Base-by-base conservation (phyloP, 2,113 vertebrate genomes). In the Verasper variegatus region DNA sequence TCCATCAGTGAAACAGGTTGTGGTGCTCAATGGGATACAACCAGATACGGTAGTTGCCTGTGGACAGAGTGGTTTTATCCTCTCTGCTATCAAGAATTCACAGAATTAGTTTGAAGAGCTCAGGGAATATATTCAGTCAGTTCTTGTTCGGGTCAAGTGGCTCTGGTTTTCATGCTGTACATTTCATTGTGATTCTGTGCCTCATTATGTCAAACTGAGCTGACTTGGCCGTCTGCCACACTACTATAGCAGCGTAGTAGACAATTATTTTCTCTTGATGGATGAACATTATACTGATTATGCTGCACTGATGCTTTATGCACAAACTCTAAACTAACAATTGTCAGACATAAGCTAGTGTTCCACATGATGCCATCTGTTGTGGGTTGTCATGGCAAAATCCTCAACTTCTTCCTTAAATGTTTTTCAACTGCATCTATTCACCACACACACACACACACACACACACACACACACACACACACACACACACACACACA, bases 391-490 rank as follows among this genome's bases (percentile, higher is more conserved):
- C 26, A 65, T 45, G 31, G 68, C 51, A 26, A 71, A 72, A 24
- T 27, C 68, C 24, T 72, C 24, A 61, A 52, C 72, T 62, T 62
- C 54, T 61, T 66, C 45, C 47, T 56, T 52, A 24, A 21, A 75
- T 59, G 63, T 64, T 57, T 51, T 61, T 71, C 21, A 62, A 68
- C n/a, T 45, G 2, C 5, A 57, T 42, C 67, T 73, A 81, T 66
- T 83, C 70, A 60, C 1, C 10, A n/a, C n/a, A n/a, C n/a, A n/a
- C n/a, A n/a, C n/a, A n/a, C n/a, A n/a, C n/a, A n/a, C n/a, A n/a
- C n/a, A n/a, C n/a, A n/a, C n/a, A n/a, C n/a, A n/a, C n/a, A n/a
- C n/a, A n/a, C n/a, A n/a, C n/a, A n/a, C n/a, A n/a, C n/a, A n/a
- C n/a, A n/a, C n/a, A n/a, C n/a, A n/a, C n/a, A n/a, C n/a, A n/a